These are phyloP conservation scores for Hypotaenidia okinawae DNA, from an alignment of 2,797 vertebrate species.

Conservation along the genomic window DNA sequence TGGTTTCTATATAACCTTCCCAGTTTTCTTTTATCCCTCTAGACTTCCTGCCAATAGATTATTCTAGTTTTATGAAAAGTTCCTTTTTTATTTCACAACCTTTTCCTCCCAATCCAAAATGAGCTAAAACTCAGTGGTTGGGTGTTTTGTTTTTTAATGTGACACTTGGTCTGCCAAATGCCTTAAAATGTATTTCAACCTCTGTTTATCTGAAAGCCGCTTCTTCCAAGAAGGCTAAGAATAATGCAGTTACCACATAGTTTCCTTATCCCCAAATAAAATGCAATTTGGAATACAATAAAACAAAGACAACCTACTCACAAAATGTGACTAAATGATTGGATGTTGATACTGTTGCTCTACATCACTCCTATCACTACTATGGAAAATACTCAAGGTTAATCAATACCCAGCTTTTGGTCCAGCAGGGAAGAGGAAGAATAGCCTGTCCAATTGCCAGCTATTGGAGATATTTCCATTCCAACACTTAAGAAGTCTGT, in stretches of 20 bases:
- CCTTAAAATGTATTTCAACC: constrained; percentile 44
- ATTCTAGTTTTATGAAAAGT: constrained; percentile 39
- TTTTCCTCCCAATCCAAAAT: constrained; percentile 27
- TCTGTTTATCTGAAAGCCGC: constrained; percentile 44
- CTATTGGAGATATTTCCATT: neutral
- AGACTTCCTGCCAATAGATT: constrained; percentile 5
- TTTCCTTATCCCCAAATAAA: constrained; percentile 42
- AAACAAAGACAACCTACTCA: neutral
- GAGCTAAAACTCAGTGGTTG: constrained; percentile 14
- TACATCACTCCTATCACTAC: neutral
- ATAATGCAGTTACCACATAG: constrained; percentile 59
- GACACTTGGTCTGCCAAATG: constrained; percentile 38
- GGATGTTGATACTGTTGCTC: neutral
- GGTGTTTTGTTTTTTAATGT: constrained; percentile 14
- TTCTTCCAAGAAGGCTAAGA: constrained; percentile 33
- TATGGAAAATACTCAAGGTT: neutral
- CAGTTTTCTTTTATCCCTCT: constrained; percentile 21
- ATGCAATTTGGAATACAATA: neutral
- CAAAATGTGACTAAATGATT: neutral
- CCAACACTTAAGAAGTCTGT: neutral
- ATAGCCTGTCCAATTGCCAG: neutral
- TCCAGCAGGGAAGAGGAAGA: neutral
- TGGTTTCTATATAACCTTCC: constrained; percentile 37
- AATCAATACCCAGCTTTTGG: neutral
- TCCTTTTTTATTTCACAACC: constrained; percentile 39